Conservation (phyloP, 2,113 vertebrate genomes). For the Drymodes brunneopygia region DNA sequence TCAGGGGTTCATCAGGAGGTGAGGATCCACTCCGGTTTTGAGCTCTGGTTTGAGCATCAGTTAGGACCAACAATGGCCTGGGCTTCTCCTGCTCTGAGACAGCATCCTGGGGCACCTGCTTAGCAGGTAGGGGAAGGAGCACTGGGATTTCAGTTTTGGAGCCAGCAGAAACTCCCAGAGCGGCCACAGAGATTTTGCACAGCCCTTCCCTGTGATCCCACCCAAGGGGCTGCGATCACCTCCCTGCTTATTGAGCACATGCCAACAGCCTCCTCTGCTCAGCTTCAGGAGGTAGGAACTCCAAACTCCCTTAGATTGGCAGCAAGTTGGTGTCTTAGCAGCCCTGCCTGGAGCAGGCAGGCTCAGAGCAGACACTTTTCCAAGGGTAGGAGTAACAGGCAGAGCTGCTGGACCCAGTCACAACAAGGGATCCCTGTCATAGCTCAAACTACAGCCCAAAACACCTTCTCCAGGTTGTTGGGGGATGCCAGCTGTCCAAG, state of each 20-base stretch:
- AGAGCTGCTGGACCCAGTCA: background rate
- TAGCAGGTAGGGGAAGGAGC: background rate
- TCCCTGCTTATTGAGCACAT: rapidly evolving
- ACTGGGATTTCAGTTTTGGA: background rate
- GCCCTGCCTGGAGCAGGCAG: background rate
- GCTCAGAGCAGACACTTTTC: background rate
- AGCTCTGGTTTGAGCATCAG: background rate
- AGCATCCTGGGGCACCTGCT: background rate
- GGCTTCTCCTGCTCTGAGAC: background rate
- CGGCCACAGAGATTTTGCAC: background rate
- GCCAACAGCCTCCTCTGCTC: background rate
- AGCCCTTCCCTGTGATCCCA: background rate
- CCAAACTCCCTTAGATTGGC: background rate
- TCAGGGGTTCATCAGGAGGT: background rate
- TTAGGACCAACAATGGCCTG: rapidly evolving
- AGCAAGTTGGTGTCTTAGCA: background rate
- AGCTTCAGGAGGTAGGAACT: background rate
- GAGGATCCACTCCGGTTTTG: rapidly evolving
- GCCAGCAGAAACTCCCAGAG: background rate
- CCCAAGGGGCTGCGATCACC: background rate
- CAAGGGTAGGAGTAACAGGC: background rate
- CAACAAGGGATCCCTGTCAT: rapidly evolving
- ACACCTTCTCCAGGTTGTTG: background rate
- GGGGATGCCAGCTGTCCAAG: background rate
- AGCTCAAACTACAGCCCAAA: background rate